phyloP scores from a whole-genome alignment of 2,113 vertebrate genomes.

The Tapirus terrestris region DNA sequence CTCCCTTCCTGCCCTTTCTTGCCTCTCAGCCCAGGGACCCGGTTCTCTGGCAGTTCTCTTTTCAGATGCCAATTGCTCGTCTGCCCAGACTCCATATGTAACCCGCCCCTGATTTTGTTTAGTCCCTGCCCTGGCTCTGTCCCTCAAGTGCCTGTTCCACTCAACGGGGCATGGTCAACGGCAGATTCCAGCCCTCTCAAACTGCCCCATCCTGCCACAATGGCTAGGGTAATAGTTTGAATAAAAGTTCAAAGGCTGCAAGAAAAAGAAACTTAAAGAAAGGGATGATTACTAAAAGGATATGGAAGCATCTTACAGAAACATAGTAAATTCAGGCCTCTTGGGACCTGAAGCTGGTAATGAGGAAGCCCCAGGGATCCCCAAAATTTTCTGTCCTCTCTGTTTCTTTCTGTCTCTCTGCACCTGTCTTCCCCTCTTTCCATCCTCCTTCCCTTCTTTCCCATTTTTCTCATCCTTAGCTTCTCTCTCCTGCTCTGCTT shows the following conservation, averaged over 20 bases:
- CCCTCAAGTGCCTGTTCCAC: not conserved
- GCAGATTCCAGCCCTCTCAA: not conserved
- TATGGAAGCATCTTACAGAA: not conserved
- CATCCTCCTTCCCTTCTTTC: not conserved
- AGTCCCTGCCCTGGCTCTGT: not conserved
- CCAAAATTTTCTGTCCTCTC: not conserved
- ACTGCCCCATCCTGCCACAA: not conserved
- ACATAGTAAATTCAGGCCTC: not conserved
- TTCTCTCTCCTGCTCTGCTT: not conserved
- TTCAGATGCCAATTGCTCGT: not conserved
- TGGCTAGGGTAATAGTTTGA: not conserved
- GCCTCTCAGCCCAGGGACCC: not conserved
- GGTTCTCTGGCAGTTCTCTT: not conserved
- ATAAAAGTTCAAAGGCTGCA: not conserved
- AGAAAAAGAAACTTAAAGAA: not conserved
- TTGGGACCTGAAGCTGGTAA: not conserved
- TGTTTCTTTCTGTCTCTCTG: not conserved
- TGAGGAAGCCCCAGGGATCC: not conserved
- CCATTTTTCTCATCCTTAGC: not conserved
- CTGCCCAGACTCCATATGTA: not conserved
- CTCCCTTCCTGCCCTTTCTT: not conserved
- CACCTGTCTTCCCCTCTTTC: not conserved
- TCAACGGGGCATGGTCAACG: rapidly evolving
- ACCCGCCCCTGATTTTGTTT: not conserved
- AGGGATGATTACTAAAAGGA: not conserved